Evolutionary conservation across 2,888 invertebrate species (phyloP).

Genomic region (Eupithecia subumbrata): DNA sequence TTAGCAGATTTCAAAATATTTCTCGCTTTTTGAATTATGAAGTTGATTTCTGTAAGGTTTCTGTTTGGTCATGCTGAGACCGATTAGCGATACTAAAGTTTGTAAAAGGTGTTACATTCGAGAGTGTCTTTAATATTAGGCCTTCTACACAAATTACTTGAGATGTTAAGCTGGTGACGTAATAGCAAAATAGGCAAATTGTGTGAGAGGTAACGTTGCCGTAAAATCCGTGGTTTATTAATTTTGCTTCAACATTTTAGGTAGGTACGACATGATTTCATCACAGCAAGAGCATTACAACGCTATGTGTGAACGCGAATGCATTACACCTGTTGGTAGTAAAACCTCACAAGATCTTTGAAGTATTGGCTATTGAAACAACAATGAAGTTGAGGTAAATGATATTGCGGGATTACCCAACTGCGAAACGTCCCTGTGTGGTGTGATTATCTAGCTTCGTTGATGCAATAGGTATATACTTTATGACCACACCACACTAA

Average conservation of each 20-base stretch:
- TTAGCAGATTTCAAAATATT: constrained; percentile 44
- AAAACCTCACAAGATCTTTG: constrained; percentile 27
- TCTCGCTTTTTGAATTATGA: constrained; percentile 28
- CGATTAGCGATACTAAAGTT: not conserved
- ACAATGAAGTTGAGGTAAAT: constrained; percentile 45
- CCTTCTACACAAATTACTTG: not conserved
- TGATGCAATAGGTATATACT: constrained; percentile 44
- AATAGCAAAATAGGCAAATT: constrained; percentile 1
- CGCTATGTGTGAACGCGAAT: constrained; percentile 23
- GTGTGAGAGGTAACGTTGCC: not conserved
- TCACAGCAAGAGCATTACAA: constrained; percentile 22
- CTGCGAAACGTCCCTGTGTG: constrained; percentile 50
- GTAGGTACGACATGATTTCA: constrained; percentile 5
- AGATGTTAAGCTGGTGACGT: not conserved
- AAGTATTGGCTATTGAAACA: constrained; percentile 40
- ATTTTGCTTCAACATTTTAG: constrained; percentile 10
- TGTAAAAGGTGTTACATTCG: not conserved
- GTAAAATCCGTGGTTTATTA: not conserved
- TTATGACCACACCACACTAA: constrained; percentile 54
- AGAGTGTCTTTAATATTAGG: not conserved
- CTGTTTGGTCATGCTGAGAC: constrained; percentile 5
- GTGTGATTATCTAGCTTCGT: constrained; percentile 43
- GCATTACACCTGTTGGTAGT: constrained; percentile 6
- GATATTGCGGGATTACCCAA: constrained; percentile 50
- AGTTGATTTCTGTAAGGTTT: constrained; percentile 7